Conservation (phyloP, 2,113 vertebrate species). For the Pachypanchax playfairii region DNA sequence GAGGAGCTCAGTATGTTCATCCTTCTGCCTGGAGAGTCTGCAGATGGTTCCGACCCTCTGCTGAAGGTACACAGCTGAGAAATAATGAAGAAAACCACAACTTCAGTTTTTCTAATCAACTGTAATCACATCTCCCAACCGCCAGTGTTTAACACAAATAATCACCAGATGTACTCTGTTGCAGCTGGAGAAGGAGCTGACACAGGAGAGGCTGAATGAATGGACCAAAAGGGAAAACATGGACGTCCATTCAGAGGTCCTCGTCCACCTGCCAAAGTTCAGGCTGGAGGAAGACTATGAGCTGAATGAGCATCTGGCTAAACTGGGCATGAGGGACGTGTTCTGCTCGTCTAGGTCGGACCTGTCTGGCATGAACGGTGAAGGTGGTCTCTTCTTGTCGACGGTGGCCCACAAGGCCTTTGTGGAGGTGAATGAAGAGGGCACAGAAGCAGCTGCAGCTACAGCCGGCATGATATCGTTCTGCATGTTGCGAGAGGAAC, state of each 20-base stretch:
- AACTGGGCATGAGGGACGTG: conserved; percentile 84
- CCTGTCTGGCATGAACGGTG: conserved; percentile 87
- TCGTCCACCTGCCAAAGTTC: conserved; percentile 86
- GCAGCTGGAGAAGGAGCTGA: conserved; percentile 87
- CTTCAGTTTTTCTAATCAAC: no score
- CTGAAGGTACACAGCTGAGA: conserved; percentile 76
- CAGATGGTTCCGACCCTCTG: conserved; percentile 80
- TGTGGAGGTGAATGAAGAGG: conserved; percentile 94
- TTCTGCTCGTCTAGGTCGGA: conserved; percentile 81
- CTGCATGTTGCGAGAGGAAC: conserved; percentile 76
- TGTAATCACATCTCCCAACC: no score
- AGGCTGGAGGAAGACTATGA: conserved; percentile 87
- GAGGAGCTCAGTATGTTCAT: conserved; percentile 90
- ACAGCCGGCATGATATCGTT: conserved; percentile 75
- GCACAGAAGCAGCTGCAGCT: conserved; percentile 90
- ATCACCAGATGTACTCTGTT: conserved; percentile 11
- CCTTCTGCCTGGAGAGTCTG: conserved; percentile 83
- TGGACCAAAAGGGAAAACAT: conserved; percentile 85
- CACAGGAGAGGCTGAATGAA: conserved; percentile 81
- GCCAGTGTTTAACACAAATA: background rate
- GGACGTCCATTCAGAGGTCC: conserved; percentile 67
- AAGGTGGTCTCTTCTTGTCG: conserved; percentile 84
- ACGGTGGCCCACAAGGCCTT: conserved; percentile 89
- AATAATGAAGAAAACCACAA: background rate
- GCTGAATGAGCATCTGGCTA: conserved; percentile 77